Percentiles rank a stretch among this genome's conserved stretches.
Evolutionary conservation across 2,888 invertebrate genomes (phyloP).

Genomic region (Lagria hirta): DNA sequence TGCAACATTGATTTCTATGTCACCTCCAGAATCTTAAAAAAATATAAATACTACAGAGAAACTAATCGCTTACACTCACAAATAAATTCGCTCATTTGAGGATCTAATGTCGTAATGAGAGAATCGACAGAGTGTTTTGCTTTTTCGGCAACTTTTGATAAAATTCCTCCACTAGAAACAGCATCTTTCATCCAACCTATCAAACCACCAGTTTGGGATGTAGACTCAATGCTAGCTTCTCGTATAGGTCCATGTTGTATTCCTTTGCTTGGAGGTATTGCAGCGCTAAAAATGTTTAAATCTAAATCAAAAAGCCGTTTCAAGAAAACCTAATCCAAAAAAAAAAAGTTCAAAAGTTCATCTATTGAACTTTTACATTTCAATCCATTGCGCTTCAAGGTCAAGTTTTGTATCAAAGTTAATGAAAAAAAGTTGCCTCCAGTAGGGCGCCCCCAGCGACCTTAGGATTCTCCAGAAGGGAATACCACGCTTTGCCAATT

Average conservation of each 20-base stretch:
- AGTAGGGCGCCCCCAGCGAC: too few relatives aligned
- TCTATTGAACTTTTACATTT: too few relatives aligned
- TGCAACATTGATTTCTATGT: conserved; percentile 72
- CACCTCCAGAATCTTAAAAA: conserved; percentile 75
- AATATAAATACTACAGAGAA: conserved; percentile 53
- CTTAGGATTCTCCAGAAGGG: too few relatives aligned
- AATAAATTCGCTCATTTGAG: conserved; percentile 85
- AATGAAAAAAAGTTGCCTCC: too few relatives aligned
- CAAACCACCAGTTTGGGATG: conserved; percentile 57
- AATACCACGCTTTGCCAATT: too few relatives aligned
- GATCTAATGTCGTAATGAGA: conserved; percentile 85
- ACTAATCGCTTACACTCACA: conserved; percentile 60
- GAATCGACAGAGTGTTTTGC: conserved; percentile 80
- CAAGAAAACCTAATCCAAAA: too few relatives aligned
- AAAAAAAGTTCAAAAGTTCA: too few relatives aligned
- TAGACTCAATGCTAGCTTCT: conserved; percentile 16
- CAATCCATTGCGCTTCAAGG: too few relatives aligned
- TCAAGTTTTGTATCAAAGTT: too few relatives aligned
- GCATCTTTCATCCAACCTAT: conserved; percentile 72
- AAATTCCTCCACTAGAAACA: conserved; percentile 63
- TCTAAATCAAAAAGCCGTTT: background rate
- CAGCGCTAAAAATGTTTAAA: conserved; percentile 43
- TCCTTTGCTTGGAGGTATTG: conserved; percentile 52
- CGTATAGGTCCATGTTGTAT: conserved; percentile 35
- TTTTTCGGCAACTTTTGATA: conserved; percentile 71